Base-by-base conservation (phyloP, 1,140 invertebrate species). In the Popillia japonica region DNA sequence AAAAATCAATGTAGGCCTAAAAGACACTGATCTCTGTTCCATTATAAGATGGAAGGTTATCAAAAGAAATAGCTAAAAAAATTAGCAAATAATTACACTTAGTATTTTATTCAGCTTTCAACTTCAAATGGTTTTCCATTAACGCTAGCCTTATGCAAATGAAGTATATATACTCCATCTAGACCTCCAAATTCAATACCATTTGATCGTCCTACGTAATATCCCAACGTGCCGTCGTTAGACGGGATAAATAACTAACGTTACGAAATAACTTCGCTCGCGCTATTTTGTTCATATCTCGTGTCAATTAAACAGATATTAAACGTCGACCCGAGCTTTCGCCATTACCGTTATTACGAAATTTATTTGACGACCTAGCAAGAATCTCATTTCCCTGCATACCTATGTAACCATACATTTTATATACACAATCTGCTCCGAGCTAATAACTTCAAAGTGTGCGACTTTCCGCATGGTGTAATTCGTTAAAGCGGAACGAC, bases 281-380 rank as follows among this genome's bases (percentile, higher is more conserved):
- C 17, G 48, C 17, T 55, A 55, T 55, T 55, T 55, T 0, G 11
- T 55, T 55, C 48, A 7, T 55, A 55, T 55, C 6, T 17, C 17
- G 17, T 17, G 6, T 55, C 14, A 55, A 55, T 55, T 55, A 55
- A 55, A n/a, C 14, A 55, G 48, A 55, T 17, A 55, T 55, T 55
- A 55, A n/a, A 55, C 17, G 48, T 17, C 48, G 48, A 55, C 48
- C 48, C 48, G n/a, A 14, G 48, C n/a, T 14, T 17, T 55, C 48
- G 48, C 48, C 17, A 55, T 55, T 55, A 55, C 48, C 48, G 48
- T 55, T 55, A 55, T 55, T 55, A 55, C 48, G 48, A 17, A 55
- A 55, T 55, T 55, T 17, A 55, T 55, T 55, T 55, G 48, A n/a
- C 48, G 48, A 55, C 48, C 14, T 4, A n/a, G 48, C 14, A 55